Evolutionary conservation across 2,113 vertebrate species (phyloP).

Genomic region (Rhadina sibilatrix): DNA sequence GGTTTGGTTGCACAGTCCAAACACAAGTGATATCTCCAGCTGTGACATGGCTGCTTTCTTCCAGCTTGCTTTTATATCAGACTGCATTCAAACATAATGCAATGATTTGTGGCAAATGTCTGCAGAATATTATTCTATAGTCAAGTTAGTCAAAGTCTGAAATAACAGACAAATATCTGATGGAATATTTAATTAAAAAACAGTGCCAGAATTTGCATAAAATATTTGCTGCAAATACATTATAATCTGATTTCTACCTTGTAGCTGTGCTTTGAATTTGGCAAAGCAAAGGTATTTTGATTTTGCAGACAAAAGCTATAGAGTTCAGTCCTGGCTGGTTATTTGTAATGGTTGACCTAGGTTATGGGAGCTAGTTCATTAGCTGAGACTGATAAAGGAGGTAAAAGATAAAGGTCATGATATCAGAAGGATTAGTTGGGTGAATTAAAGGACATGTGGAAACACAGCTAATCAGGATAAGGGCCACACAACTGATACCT

Average conservation of each 20-base stretch:
- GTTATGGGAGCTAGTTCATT: slow-evolving; percentile 39
- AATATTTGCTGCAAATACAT: neutral
- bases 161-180: neutral
- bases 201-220: neutral
- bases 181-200: neutral
- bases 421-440: slow-evolving; percentile 18
- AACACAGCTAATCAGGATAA: slow-evolving; percentile 4
- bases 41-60: neutral
- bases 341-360: slow-evolving; percentile 5
- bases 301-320: neutral
- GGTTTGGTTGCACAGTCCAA: neutral
- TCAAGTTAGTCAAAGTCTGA: neutral
- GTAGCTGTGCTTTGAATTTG: slow-evolving; percentile 1
- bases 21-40: neutral
- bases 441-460: slow-evolving; percentile 30
- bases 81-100: neutral
- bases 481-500: neutral
- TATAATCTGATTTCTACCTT: neutral
- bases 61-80: neutral
- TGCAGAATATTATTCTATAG: neutral
- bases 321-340: neutral
- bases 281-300: neutral
- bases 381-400: slow-evolving; percentile 8
- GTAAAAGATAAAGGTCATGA: slow-evolving; percentile 32
- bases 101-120: neutral